Evolutionary conservation across 1,140 invertebrate genomes (phyloP).

Genomic region (Helicoverpa zea): DNA sequence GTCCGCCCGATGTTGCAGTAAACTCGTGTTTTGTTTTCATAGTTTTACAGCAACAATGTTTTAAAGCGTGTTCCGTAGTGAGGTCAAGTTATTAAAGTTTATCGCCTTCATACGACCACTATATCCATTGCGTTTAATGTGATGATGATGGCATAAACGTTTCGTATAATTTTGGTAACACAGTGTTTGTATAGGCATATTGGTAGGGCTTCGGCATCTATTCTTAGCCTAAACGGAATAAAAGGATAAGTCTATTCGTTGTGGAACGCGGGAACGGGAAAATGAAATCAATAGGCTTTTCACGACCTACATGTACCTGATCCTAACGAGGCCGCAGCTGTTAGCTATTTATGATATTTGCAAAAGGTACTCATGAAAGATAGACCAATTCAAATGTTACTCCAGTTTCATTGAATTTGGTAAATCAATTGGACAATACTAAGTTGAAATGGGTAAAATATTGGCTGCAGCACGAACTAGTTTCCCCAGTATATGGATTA

Average conservation of each 20-base stretch:
- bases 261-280: neutral
- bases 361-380: constrained; percentile 9
- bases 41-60: constrained; percentile 30
- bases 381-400: constrained; percentile 2
- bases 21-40: constrained; percentile 21
- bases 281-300: constrained; percentile 30
- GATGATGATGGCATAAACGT: constrained; percentile 30
- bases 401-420: constrained; percentile 1
- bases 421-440: constrained; percentile 29
- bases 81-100: constrained; percentile 40
- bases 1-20: neutral
- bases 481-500: constrained; percentile 39
- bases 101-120: constrained; percentile 5
- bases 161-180: constrained; percentile 31
- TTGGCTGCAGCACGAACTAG: constrained; percentile 35
- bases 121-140: constrained; percentile 26
- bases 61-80: constrained; percentile 11
- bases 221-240: constrained; percentile 20
- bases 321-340: constrained; percentile 16
- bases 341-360: neutral
- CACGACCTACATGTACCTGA: neutral
- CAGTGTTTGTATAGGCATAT: constrained; percentile 19
- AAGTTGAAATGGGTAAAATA: constrained; percentile 23
- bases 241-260: constrained; percentile 2
- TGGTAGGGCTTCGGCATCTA: neutral